Percentiles rank a stretch among this genome's conserved stretches.
Conservation (phyloP, 1,140 invertebrate species). For the Drosophila nigrodunni region DNA sequence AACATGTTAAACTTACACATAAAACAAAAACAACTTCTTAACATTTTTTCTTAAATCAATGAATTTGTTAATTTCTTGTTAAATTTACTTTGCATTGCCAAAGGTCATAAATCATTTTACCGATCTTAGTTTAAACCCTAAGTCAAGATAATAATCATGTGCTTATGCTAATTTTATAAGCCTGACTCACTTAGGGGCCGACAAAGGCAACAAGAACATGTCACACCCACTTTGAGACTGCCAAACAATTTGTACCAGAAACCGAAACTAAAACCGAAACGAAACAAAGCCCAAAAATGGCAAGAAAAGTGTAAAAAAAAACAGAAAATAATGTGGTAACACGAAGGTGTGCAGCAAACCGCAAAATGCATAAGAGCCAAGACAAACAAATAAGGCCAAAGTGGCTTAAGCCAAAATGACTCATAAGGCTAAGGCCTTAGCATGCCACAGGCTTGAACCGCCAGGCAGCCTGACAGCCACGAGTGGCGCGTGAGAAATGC, state of each 20-base stretch:
- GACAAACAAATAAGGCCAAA: slow-evolving; percentile 49
- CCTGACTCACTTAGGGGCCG: slow-evolving; percentile 52
- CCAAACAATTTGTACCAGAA: slow-evolving; percentile 33
- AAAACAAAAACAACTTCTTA: too few relatives aligned
- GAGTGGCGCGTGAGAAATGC: slow-evolving; percentile 52
- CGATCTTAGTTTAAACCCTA: not conserved
- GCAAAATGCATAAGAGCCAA: slow-evolving; percentile 55
- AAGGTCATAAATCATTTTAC: slow-evolving; percentile 4
- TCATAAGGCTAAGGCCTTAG: slow-evolving; percentile 29
- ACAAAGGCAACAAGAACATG: slow-evolving; percentile 10
- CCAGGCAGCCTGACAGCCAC: slow-evolving; percentile 30
- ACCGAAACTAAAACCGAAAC: slow-evolving; percentile 4
- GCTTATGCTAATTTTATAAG: slow-evolving; percentile 65
- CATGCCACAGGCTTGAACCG: not conserved
- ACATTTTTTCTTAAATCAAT: too few relatives aligned
- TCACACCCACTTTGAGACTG: slow-evolving; percentile 29
- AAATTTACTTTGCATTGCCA: not conserved
- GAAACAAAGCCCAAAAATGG: slow-evolving; percentile 32
- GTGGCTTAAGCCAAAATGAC: slow-evolving; percentile 38
- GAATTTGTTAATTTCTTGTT: too few relatives aligned
- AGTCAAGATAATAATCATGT: slow-evolving; percentile 55
- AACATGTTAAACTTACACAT: too few relatives aligned
- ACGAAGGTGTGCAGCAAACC: slow-evolving; percentile 55
- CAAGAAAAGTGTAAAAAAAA: slow-evolving; percentile 29
- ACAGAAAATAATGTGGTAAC: slow-evolving; percentile 16